Conservation (phyloP, 2,797 vertebrate genomes). For the Semaprochilodus insignis region DNA sequence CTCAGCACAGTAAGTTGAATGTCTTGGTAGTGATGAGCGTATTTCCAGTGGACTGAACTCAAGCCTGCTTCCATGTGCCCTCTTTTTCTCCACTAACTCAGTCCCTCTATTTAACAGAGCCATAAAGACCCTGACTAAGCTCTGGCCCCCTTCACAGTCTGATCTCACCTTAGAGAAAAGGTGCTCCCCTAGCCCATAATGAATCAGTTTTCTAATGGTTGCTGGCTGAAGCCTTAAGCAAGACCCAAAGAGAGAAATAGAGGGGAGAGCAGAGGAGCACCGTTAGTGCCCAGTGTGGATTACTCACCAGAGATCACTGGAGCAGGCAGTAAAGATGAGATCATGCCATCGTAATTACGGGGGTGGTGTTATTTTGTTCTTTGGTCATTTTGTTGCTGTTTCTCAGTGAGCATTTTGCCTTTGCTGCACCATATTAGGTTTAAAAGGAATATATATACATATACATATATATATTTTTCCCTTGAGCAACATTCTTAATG, state of each 20-base stretch:
- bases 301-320: neutral
- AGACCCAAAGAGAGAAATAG: neutral
- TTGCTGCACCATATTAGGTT: too few species aligned
- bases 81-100: constrained; percentile 51
- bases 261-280: neutral
- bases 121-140: neutral
- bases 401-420: neutral
- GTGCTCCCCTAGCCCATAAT: neutral
- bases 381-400: neutral
- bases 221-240: neutral
- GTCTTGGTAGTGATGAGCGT: constrained; percentile 9
- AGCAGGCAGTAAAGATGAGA: neutral
- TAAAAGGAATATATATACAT: too few species aligned
- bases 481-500: too few species aligned
- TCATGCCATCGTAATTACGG: neutral
- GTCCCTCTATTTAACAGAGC: constrained; percentile 16
- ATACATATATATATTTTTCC: too few species aligned
- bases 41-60: constrained; percentile 4
- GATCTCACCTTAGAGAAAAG: neutral
- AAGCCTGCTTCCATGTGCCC: constrained; percentile 9
- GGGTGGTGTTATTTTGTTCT: neutral
- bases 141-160: neutral
- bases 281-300: neutral
- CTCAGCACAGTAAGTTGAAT: neutral
- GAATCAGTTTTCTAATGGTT: neutral